phyloP scores from a whole-genome alignment of 2,797 vertebrate genomes.

The Pygocentrus nattereri region DNA sequence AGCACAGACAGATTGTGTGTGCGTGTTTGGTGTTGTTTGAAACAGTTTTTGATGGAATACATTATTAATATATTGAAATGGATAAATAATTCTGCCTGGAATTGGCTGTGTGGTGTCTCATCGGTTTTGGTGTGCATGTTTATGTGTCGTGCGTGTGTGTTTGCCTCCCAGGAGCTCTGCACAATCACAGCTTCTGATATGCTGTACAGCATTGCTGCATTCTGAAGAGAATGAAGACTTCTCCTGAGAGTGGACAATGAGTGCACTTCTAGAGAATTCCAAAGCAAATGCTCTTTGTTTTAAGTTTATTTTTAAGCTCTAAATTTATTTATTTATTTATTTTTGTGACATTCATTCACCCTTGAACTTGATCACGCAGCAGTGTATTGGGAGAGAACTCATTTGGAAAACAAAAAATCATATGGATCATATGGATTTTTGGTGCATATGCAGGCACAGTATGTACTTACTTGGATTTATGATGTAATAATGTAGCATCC shows the following conservation, averaged over 20 bases:
- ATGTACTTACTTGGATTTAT: background rate
- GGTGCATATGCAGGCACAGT: background rate
- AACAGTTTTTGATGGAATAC: conserved; percentile 68
- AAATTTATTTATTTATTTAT: background rate
- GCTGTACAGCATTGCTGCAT: conserved; percentile 41
- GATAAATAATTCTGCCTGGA: conserved; percentile 68
- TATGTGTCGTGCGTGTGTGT: conserved; percentile 51
- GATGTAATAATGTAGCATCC: no score
- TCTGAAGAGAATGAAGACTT: conserved; percentile 41
- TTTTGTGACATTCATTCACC: background rate
- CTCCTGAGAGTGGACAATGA: conserved; percentile 45
- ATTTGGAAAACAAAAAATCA: background rate
- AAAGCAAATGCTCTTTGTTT: conserved; percentile 28
- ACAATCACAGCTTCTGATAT: conserved; percentile 54
- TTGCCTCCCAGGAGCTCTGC: conserved; percentile 51
- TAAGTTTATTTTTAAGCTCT: conserved; percentile 20
- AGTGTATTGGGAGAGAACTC: background rate
- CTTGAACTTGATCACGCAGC: background rate
- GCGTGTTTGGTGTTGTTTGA: conserved; percentile 67
- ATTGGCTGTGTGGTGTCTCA: conserved; percentile 63
- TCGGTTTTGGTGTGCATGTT: conserved; percentile 56
- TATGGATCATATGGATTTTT: background rate
- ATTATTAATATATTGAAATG: conserved; percentile 73
- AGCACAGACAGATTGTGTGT: conserved; percentile 52
- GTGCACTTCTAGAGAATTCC: conserved; percentile 34